A percentile compares a stretch with the other conserved stretches of the same genome.
Evolutionary conservation across 2,797 vertebrate genomes (phyloP).

Genomic region (Xiphophorus birchmanni): DNA sequence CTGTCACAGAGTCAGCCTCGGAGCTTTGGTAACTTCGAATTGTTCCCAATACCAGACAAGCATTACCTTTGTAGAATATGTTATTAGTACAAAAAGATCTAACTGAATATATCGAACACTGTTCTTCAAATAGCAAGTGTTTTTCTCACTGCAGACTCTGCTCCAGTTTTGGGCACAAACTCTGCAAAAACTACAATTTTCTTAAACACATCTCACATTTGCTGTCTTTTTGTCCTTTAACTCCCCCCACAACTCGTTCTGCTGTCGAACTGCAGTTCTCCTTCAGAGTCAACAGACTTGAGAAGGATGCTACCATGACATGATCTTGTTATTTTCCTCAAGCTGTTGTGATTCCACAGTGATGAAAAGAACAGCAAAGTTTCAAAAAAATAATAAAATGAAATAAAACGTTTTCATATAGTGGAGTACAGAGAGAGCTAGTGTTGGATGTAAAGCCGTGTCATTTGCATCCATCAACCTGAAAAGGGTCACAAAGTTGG

Average conservation of each 20-base stretch:
- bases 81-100: not conserved
- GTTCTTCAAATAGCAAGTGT: not conserved
- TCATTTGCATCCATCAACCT: not conserved
- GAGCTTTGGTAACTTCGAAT: not conserved
- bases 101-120: not conserved
- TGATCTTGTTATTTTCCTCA: not conserved
- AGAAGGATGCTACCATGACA: conserved; percentile 48
- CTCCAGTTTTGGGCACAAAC: not conserved
- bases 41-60: not conserved
- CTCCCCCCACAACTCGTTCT: not conserved
- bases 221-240: conserved; percentile 4
- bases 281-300: conserved; percentile 48
- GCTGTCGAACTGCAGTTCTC: conserved; percentile 35
- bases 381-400: no score
- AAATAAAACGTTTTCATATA: not conserved
- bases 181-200: not conserved
- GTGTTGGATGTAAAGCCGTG: not conserved
- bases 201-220: not conserved
- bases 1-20: not conserved
- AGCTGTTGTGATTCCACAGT: not conserved
- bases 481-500: not conserved
- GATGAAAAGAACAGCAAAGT: not conserved
- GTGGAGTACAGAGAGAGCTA: not conserved
- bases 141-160: not conserved
- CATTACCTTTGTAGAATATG: not conserved